Evolutionary conservation across 2,797 vertebrate genomes (phyloP).

Genomic region (Sparidentex hasta): DNA sequence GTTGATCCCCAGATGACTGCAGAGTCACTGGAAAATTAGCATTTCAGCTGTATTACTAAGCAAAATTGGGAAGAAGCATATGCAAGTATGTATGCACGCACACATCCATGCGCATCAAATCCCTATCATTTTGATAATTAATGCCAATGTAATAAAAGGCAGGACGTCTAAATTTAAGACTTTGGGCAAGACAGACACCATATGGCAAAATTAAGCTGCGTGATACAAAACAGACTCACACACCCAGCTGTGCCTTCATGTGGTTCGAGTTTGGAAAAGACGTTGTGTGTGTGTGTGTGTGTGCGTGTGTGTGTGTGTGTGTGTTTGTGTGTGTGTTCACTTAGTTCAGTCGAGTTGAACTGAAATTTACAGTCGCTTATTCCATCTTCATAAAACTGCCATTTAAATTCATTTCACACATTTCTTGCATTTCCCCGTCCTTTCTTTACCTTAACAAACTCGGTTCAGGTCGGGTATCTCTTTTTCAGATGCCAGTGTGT

Average conservation of each 20-base stretch:
- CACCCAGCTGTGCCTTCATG: slow-evolving; percentile 63
- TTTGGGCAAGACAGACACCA: slow-evolving; percentile 58
- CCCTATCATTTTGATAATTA: slow-evolving; percentile 81
- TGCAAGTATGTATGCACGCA: slow-evolving; percentile 20
- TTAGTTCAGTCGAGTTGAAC: slow-evolving; percentile 17
- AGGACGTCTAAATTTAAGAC: slow-evolving; percentile 73
- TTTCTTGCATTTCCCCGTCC: background rate
- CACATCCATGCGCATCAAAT: slow-evolving; percentile 27
- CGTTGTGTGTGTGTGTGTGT: background rate
- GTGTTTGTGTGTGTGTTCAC: background rate
- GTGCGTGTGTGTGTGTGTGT: background rate
- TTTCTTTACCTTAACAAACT: slow-evolving; percentile 16
- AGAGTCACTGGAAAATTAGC: slow-evolving; percentile 71
- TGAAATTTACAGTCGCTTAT: background rate
- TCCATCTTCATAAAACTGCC: background rate
- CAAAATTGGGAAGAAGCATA: slow-evolving; percentile 55
- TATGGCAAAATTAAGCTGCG: slow-evolving; percentile 62
- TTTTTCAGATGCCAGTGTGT: slow-evolving; percentile 11
- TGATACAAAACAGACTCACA: slow-evolving; percentile 70
- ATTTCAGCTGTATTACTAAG: slow-evolving; percentile 67
- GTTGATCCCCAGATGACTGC: slow-evolving; percentile 57
- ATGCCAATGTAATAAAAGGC: slow-evolving; percentile 75
- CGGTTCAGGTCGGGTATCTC: slow-evolving; percentile 28
- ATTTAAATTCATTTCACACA: background rate
- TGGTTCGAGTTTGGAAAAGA: slow-evolving; percentile 50